Conservation (phyloP, 2,888 invertebrate genomes). For the Ormyrus pomaceus region DNA sequence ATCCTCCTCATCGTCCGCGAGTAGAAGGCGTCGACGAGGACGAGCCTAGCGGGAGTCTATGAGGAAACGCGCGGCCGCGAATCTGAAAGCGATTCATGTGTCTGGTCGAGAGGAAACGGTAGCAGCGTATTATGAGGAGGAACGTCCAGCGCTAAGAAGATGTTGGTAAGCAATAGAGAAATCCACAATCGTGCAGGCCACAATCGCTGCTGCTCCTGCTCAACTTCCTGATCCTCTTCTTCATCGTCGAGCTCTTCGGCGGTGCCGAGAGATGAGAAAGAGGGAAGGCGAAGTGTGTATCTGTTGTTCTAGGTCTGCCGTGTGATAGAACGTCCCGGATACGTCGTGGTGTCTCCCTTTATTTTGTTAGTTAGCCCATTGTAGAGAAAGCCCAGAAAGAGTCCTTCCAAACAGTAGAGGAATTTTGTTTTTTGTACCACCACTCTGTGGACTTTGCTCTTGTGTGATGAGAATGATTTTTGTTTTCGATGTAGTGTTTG, state of each 20-base stretch:
- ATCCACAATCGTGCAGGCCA: conserved; percentile 1
- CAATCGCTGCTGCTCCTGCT: conserved; percentile 22
- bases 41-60: background rate
- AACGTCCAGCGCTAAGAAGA: conserved; percentile 51
- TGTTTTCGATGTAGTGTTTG: background rate
- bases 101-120: conserved; percentile 22
- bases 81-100: conserved; percentile 23
- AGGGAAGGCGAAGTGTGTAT: conserved; percentile 23
- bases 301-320: background rate
- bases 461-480: background rate
- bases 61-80: too few relatives aligned
- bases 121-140: conserved; percentile 43
- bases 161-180: conserved; percentile 56
- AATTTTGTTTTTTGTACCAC: conserved; percentile 35
- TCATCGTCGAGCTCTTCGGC: conserved; percentile 17
- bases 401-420: background rate
- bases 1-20: too few relatives aligned
- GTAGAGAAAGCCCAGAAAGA: conserved; percentile 1
- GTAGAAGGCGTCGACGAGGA: background rate
- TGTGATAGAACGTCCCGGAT: conserved; percentile 45
- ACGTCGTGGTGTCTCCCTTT: conserved; percentile 28
- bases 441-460: conserved; percentile 11
- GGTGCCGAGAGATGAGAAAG: conserved; percentile 13
- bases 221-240: conserved; percentile 32
- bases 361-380: conserved; percentile 2